Evolutionary conservation across 1,140 invertebrate species (phyloP).

Genomic region (Sarcophaga bullata): DNA sequence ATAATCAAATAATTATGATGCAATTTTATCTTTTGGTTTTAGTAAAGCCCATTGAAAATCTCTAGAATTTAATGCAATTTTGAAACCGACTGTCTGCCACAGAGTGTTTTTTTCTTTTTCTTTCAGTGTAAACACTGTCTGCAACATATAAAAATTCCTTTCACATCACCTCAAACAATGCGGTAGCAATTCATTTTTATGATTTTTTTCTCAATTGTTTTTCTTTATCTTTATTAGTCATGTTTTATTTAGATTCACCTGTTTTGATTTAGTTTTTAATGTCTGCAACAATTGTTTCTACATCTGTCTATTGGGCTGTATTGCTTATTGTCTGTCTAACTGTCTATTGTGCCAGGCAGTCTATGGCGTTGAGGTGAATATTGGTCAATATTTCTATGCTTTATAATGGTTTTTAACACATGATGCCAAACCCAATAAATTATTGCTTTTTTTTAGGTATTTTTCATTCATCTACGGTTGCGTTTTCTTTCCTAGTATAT

Average conservation of each 20-base stretch:
- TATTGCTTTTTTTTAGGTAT: neutral
- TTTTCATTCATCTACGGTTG: neutral
- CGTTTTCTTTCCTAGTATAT: neutral
- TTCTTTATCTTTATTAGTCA: neutral
- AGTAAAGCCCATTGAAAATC: neutral
- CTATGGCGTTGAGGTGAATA: neutral
- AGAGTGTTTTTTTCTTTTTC: no score
- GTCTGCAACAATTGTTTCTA: neutral
- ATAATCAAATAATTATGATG: neutral
- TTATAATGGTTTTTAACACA: neutral
- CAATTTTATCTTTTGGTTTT: neutral
- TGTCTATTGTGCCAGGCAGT: no score
- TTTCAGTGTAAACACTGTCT: no score
- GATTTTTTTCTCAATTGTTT: neutral
- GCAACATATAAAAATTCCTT: neutral
- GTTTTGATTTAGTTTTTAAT: constrained; percentile 36
- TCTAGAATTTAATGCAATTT: no score
- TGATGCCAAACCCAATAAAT: constrained; percentile 10
- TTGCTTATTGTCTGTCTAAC: neutral
- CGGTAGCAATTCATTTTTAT: constrained; percentile 31
- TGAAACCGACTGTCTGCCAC: no score
- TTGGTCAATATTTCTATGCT: constrained; percentile 24
- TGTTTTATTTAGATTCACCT: constrained; percentile 26
- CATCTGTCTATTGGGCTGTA: neutral
- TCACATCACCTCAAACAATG: constrained; percentile 26